phyloP scores from a whole-genome alignment of 1,140 invertebrate genomes.

The Nautilus pompilius region DNA sequence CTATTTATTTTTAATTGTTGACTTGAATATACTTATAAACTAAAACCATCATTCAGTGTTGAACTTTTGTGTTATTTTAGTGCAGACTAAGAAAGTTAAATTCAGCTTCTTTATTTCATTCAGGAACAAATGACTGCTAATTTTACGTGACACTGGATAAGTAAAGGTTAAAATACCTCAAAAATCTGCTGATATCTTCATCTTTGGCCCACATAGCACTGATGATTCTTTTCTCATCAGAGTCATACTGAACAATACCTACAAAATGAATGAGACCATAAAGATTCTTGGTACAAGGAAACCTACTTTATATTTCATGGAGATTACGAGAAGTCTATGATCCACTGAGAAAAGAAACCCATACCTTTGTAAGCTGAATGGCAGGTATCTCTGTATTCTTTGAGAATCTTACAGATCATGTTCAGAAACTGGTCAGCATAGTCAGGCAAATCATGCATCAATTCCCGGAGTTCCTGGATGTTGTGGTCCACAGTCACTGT shows the following conservation, averaged over 20 bases:
- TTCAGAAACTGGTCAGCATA: constrained; percentile 70
- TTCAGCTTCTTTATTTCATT: too few relatives aligned
- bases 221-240: constrained; percentile 75
- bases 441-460: constrained; percentile 71
- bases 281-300: too few relatives aligned
- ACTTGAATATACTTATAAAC: too few relatives aligned
- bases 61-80: too few relatives aligned
- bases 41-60: too few relatives aligned
- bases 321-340: neutral
- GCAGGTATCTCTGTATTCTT: constrained; percentile 74
- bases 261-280: constrained; percentile 9
- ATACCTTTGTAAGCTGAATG: constrained; percentile 68
- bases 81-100: too few relatives aligned
- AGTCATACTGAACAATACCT: constrained; percentile 73
- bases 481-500: constrained; percentile 71
- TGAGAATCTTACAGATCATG: constrained; percentile 68
- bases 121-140: too few relatives aligned
- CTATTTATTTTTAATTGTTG: too few relatives aligned
- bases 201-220: constrained; percentile 91
- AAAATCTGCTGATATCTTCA: constrained; percentile 87
- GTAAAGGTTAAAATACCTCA: too few relatives aligned
- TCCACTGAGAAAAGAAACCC: neutral
- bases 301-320: neutral
- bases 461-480: constrained; percentile 66
- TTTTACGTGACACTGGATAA: too few relatives aligned